Evolutionary conservation across 2,888 invertebrate genomes (phyloP), one percentile per base, ranked within the genome.

Genomic region (Eulithis prunata): DNA sequence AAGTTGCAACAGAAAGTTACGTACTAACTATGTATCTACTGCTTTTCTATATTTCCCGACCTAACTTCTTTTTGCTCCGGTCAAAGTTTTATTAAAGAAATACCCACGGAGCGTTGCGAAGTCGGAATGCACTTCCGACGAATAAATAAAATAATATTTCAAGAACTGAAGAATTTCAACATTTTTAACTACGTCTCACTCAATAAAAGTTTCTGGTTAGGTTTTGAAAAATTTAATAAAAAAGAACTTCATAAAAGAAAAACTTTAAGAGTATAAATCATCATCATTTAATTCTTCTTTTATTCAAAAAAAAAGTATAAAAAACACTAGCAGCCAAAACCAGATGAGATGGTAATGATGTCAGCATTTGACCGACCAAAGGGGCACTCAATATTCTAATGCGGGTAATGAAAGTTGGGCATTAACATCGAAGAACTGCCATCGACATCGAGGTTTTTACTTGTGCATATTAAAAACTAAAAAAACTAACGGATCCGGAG

Each of bases 331-430:
- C 47, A 74, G 62, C 57, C 64, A 62, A 71, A 77, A 79, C 76
- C 81, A 82, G 79, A 81, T 78, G 78, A 77, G 80, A 84, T 83
- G 83, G 73, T 82, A 86, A 86, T 86, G 77, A 73, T 74, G 73
- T 63, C 76, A 74, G 78, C 77, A 78, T 79, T 78, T 73, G 75
- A 77, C 76, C 75, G 75, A 74, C 76, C 78, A 76, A 78, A 76
- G 78, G 70, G 71, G 80, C 82, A 81, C 83, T 86, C 84, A 84
- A 86, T 87, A 87, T 87, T 87, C 87, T 85, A 87, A 87, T 86
- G 83, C 78, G 73, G 75, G 75, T 80, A 87, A 87, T 87, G 87
- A 87, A 86, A 86, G 83, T 78, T 76, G 75, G 77, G 80, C 78
- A 83, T 83, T 83, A 79, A 82, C 83, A 83, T 83, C 72, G 78